A percentile compares a stretch with the other conserved stretches of the same genome.
phyloP scores from a whole-genome alignment of 2,113 vertebrate genomes.

The Halichoerus grypus region DNA sequence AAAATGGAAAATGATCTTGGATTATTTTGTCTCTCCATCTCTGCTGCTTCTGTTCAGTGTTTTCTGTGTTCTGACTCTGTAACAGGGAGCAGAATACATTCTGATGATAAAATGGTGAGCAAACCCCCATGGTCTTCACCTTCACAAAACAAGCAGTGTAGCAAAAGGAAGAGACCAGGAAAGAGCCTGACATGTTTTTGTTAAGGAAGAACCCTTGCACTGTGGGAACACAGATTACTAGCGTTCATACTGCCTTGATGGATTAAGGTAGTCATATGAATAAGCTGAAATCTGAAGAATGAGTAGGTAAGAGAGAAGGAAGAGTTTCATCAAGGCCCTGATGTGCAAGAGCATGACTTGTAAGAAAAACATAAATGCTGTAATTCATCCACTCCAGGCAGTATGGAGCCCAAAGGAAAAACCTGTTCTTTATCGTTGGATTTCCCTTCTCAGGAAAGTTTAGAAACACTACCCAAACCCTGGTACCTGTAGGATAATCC shows the following conservation, averaged over 20 bases:
- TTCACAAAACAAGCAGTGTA: not conserved
- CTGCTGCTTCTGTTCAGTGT: not conserved
- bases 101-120: not conserved
- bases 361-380: not conserved
- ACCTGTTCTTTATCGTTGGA: not conserved
- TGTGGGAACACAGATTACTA: not conserved
- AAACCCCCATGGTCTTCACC: not conserved
- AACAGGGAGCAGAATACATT: not conserved
- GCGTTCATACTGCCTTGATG: not conserved
- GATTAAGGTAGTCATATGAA: not conserved
- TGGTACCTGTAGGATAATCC: not conserved
- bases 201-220: not conserved
- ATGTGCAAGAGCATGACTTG: not conserved
- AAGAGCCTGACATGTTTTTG: not conserved
- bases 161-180: not conserved
- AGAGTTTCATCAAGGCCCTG: not conserved
- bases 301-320: not conserved
- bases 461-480: not conserved
- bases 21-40: slow-evolving; percentile 1
- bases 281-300: not conserved
- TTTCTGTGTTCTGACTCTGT: not conserved
- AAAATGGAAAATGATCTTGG: not conserved
- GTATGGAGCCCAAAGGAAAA: not conserved
- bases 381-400: not conserved
- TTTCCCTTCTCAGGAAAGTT: not conserved